Conservation (phyloP, 2,113 vertebrate species). For the Cynoglossus semilaevis region DNA sequence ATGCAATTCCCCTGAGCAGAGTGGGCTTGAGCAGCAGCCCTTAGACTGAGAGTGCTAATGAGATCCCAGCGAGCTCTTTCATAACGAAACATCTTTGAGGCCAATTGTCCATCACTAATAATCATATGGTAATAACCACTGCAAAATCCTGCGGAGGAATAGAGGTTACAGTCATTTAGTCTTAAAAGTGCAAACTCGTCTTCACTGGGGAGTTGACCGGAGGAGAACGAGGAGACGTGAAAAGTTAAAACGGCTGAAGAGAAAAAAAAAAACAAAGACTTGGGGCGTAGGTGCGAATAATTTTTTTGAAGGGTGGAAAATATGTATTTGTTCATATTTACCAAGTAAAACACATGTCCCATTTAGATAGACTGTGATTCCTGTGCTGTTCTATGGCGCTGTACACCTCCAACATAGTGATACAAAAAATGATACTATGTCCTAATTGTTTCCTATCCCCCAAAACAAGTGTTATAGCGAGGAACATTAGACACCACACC, state of each 20-base stretch:
- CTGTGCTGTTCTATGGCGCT: too few species aligned
- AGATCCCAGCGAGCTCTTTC: slow-evolving; percentile 73
- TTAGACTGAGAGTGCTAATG: slow-evolving; percentile 67
- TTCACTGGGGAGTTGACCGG: neutral
- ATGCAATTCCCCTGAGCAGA: slow-evolving; percentile 60
- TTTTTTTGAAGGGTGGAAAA: slow-evolving; percentile 22
- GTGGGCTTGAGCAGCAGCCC: slow-evolving; percentile 53
- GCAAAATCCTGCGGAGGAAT: slow-evolving; percentile 50
- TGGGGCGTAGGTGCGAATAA: slow-evolving; percentile 1
- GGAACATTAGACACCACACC: too few species aligned
- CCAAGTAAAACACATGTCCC: too few species aligned
- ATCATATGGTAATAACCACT: slow-evolving; percentile 75
- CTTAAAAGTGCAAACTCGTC: slow-evolving; percentile 38
- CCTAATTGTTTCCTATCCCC: too few species aligned
- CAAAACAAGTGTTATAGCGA: too few species aligned
- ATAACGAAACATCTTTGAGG: slow-evolving; percentile 74
- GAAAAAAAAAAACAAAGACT: slow-evolving; percentile 10
- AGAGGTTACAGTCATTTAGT: slow-evolving; percentile 53
- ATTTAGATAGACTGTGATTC: too few species aligned
- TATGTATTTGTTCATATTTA: slow-evolving; percentile 15
- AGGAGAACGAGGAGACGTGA: slow-evolving; percentile 9
- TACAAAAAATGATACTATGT: too few species aligned
- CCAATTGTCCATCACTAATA: slow-evolving; percentile 79
- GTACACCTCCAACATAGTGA: too few species aligned
- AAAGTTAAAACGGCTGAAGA: slow-evolving; percentile 36